Percentiles rank a stretch among this genome's conserved stretches.
Evolutionary conservation across 2,797 vertebrate genomes (phyloP).

Genomic region (Muscicapa striata): DNA sequence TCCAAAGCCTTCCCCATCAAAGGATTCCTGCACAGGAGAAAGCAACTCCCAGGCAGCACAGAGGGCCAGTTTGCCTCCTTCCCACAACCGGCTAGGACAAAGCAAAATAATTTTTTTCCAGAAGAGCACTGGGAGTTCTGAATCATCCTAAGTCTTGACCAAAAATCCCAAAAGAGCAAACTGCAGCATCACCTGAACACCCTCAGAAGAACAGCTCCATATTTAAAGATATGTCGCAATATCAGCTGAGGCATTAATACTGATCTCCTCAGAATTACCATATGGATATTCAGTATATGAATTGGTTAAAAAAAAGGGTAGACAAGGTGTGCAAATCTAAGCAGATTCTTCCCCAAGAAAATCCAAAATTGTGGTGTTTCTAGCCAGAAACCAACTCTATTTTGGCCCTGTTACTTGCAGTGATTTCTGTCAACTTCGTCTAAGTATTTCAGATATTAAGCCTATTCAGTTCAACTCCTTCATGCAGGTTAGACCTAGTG

Average conservation of each 20-base stretch:
- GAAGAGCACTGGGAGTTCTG: background rate
- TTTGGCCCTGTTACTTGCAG: background rate
- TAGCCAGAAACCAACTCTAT: background rate
- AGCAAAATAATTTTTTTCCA: background rate
- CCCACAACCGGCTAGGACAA: background rate
- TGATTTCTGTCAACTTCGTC: background rate
- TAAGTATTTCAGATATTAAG: background rate
- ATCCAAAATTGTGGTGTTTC: background rate
- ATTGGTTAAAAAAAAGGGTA: background rate
- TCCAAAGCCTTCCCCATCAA: background rate
- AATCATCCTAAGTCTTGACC: background rate
- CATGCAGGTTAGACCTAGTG: background rate
- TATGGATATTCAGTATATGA: background rate
- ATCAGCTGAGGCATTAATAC: background rate
- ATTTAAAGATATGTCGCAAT: background rate
- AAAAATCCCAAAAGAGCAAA: background rate
- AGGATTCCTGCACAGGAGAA: background rate
- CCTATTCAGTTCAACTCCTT: background rate
- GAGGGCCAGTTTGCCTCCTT: background rate
- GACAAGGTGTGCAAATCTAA: background rate
- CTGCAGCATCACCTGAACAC: background rate
- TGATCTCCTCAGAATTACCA: background rate
- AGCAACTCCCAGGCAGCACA: background rate
- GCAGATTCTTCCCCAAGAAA: background rate
- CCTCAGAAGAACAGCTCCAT: background rate